Evolutionary conservation across 2,888 invertebrate genomes (phyloP).

Genomic region (Phytoseiulus persimilis): DNA sequence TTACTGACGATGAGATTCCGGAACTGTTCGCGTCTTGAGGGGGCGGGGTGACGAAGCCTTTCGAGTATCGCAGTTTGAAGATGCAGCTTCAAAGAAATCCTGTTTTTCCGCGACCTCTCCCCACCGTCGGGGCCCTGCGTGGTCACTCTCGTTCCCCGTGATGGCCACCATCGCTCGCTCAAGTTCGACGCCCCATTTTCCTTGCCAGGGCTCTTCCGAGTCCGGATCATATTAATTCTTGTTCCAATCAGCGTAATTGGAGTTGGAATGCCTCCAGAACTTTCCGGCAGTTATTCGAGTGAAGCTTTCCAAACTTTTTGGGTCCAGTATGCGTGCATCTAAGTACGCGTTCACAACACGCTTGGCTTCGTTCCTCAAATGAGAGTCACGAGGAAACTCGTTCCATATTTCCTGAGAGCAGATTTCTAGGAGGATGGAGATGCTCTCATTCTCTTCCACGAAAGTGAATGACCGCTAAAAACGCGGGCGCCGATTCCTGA

Average conservation of each 20-base stretch:
- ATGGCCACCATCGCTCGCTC: not conserved
- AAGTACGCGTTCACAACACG: not conserved
- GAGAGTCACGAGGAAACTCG: not conserved
- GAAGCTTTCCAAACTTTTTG: not conserved
- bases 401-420: not conserved
- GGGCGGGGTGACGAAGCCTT: too few species aligned
- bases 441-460: not conserved
- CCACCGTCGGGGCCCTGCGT: too few species aligned
- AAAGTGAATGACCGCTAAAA: not conserved
- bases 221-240: not conserved
- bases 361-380: not conserved
- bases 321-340: not conserved
- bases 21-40: too few species aligned
- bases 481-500: not conserved
- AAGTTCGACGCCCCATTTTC: not conserved
- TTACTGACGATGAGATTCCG: too few species aligned
- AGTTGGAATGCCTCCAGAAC: not conserved
- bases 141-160: not conserved
- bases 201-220: not conserved
- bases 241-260: not conserved
- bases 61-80: too few species aligned
- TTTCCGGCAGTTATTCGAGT: not conserved
- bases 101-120: too few species aligned
- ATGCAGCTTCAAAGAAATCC: too few species aligned
- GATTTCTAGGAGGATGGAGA: not conserved